Conservation (phyloP, 2,113 vertebrate genomes). For the Sakesphorus luctuosus region DNA sequence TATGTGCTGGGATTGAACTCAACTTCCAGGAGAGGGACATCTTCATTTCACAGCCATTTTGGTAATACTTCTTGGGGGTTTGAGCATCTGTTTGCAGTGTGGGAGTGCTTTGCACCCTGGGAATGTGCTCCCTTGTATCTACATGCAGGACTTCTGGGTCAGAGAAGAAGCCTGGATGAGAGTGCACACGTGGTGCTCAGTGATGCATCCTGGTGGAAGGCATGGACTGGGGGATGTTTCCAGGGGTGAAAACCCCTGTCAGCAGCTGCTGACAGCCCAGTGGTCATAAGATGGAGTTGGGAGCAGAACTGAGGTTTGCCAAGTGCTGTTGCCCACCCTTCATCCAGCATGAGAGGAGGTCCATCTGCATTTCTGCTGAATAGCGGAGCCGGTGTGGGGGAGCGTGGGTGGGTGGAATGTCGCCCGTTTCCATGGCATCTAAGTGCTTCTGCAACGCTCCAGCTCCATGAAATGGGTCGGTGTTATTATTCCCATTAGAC, state of each 20-base stretch:
- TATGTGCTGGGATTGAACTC: background rate
- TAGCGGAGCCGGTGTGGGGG: background rate
- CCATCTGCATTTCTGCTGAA: conserved; percentile 34
- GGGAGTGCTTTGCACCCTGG: background rate
- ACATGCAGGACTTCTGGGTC: background rate
- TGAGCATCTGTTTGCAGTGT: background rate
- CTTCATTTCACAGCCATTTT: background rate
- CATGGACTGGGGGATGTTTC: background rate
- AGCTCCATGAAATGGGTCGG: background rate
- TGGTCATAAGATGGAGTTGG: accelerated
- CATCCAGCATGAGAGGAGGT: background rate
- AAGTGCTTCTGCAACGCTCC: conserved; percentile 16
- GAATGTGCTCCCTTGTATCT: background rate
- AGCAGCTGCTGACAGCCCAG: accelerated
- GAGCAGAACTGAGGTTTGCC: background rate
- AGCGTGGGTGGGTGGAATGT: conserved; percentile 39
- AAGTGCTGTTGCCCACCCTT: background rate
- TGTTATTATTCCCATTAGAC: conserved; percentile 23
- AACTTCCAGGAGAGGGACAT: background rate
- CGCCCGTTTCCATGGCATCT: conserved; percentile 50
- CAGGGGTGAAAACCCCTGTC: accelerated
- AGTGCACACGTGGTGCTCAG: accelerated
- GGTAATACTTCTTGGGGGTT: background rate
- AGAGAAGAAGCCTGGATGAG: background rate
- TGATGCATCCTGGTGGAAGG: background rate